Evolutionary conservation across 2,888 invertebrate species (phyloP).

Genomic region (Coelogynopora nodosa): DNA sequence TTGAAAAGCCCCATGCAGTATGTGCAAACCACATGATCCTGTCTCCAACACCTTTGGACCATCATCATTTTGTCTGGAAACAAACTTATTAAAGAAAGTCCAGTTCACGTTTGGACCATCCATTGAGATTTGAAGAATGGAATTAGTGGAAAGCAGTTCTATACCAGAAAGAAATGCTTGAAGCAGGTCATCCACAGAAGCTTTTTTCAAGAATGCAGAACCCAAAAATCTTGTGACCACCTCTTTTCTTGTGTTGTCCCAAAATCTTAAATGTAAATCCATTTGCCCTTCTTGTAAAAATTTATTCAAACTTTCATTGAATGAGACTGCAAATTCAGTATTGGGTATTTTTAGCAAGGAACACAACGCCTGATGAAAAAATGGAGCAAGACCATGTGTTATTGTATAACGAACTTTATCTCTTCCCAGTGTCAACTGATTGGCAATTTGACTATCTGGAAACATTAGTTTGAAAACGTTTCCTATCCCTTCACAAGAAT

Average conservation of each 20-base stretch:
- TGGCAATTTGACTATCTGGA: neutral
- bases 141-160: neutral
- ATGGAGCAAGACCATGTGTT: neutral
- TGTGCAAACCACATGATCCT: neutral
- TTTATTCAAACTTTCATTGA: slow-evolving; percentile 15
- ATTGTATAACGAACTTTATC: neutral
- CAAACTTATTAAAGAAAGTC: slow-evolving; percentile 67
- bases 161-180: neutral
- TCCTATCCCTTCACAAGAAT: neutral
- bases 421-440: neutral
- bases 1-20: neutral
- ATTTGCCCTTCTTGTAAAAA: neutral
- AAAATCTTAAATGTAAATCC: neutral
- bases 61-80: slow-evolving; percentile 24
- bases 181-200: neutral
- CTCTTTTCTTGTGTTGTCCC: neutral
- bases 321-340: neutral
- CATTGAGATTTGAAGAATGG: neutral
- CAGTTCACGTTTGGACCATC: slow-evolving; percentile 13
- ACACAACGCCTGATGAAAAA: neutral
- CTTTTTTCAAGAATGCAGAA: neutral
- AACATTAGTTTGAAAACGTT: slow-evolving; percentile 9
- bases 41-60: neutral
- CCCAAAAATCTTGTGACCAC: neutral
- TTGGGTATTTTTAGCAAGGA: neutral